phyloP scores from a whole-genome alignment of 2,797 vertebrate genomes.

The Gallinago stenura region DNA sequence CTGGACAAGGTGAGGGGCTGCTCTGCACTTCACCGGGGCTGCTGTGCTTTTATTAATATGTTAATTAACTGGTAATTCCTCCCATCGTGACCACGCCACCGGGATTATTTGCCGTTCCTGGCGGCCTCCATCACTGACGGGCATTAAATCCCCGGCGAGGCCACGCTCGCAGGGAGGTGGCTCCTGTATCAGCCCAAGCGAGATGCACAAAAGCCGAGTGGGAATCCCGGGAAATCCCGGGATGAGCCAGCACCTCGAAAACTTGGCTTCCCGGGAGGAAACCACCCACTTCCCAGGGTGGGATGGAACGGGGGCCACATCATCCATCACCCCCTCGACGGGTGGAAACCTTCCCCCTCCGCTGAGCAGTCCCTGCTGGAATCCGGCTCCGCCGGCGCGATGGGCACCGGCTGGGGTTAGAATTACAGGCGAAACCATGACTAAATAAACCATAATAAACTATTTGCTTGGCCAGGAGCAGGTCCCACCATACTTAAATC shows the following conservation, averaged over 20 bases:
- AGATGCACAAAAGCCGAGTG: not conserved
- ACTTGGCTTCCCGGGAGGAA: too few species aligned
- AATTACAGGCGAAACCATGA: not conserved
- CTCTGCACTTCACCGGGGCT: not conserved
- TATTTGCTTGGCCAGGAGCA: not conserved
- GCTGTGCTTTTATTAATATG: not conserved
- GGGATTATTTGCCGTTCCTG: not conserved
- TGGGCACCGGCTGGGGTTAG: not conserved
- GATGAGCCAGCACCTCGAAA: rapidly evolving
- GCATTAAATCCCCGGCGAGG: not conserved
- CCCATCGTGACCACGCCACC: not conserved
- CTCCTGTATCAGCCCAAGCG: not conserved
- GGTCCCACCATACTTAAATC: not conserved
- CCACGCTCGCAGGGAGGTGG: rapidly evolving
- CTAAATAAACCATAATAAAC: not conserved
- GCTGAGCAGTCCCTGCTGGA: not conserved
- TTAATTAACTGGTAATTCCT: not conserved
- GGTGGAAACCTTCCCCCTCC: not conserved
- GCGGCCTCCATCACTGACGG: not conserved
- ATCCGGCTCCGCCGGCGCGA: not conserved
- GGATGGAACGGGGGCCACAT: rapidly evolving
- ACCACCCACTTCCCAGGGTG: too few species aligned
- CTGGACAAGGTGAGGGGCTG: not conserved
- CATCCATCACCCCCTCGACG: not conserved
- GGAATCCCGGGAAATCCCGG: rapidly evolving